Conservation (phyloP, 2,797 vertebrate genomes). For the Euphonia xanthogaster region DNA sequence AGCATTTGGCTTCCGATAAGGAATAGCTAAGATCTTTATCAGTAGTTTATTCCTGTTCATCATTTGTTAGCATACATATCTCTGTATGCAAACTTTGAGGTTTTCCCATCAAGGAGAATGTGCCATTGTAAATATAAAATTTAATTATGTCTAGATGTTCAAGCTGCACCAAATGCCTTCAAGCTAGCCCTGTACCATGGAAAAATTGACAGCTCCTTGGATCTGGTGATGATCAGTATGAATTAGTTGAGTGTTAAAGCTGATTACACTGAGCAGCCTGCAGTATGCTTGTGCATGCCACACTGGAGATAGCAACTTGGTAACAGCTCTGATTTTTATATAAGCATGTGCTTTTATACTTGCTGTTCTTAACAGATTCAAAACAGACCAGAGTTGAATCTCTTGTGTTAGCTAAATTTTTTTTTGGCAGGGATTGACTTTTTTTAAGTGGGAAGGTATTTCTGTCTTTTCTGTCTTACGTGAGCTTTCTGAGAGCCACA, state of each 20-base stretch:
- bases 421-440: background rate
- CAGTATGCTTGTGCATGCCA: background rate
- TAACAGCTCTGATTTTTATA: background rate
- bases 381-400: background rate
- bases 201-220: background rate
- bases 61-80: background rate
- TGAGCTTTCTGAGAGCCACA: background rate
- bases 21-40: background rate
- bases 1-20: background rate
- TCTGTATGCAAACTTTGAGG: background rate
- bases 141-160: background rate
- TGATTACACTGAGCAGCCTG: background rate
- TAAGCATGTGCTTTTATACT: background rate
- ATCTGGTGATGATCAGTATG: background rate
- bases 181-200: accelerated
- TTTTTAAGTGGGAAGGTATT: background rate
- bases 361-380: background rate
- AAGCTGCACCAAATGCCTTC: background rate
- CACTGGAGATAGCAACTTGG: background rate
- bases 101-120: background rate
- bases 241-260: background rate
- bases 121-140: background rate
- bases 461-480: background rate
- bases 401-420: background rate
- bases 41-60: background rate